A percentile compares a stretch with the other conserved stretches of the same genome.
Evolutionary conservation across 2,797 vertebrate species (phyloP).

Genomic region (Ceyx erithaca): DNA sequence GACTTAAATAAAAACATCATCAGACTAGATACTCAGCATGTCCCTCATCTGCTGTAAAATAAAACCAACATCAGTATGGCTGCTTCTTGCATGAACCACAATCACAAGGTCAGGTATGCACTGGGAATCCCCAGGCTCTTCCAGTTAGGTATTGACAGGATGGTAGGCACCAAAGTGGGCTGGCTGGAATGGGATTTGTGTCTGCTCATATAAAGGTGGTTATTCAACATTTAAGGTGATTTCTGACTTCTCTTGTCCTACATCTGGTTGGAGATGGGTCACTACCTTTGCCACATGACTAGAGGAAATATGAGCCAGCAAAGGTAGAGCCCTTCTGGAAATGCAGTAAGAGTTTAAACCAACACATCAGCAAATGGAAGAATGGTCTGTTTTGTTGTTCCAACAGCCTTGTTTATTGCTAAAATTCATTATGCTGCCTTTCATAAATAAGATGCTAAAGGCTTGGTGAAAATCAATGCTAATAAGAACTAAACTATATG

Average conservation of each 20-base stretch:
- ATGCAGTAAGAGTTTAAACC: neutral
- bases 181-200: neutral
- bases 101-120: neutral
- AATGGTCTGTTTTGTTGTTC: neutral
- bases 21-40: neutral
- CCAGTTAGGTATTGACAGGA: rapidly evolving
- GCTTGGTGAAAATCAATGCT: slow-evolving; percentile 25
- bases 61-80: neutral
- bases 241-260: neutral
- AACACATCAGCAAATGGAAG: neutral
- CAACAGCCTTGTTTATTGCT: neutral
- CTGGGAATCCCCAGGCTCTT: neutral
- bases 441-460: slow-evolving; percentile 27
- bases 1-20: slow-evolving; percentile 6
- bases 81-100: neutral
- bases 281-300: neutral
- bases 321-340: neutral
- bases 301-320: neutral
- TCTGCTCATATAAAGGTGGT: neutral
- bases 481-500: slow-evolving; percentile 1
- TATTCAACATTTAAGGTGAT: neutral
- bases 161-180: neutral
- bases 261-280: neutral
- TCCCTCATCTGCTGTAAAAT: neutral
- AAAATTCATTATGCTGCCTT: slow-evolving; percentile 11